A percentile compares a stretch with the other conserved stretches of the same genome.
Conservation (phyloP, 1,140 invertebrate genomes). For the Mya arenaria region DNA sequence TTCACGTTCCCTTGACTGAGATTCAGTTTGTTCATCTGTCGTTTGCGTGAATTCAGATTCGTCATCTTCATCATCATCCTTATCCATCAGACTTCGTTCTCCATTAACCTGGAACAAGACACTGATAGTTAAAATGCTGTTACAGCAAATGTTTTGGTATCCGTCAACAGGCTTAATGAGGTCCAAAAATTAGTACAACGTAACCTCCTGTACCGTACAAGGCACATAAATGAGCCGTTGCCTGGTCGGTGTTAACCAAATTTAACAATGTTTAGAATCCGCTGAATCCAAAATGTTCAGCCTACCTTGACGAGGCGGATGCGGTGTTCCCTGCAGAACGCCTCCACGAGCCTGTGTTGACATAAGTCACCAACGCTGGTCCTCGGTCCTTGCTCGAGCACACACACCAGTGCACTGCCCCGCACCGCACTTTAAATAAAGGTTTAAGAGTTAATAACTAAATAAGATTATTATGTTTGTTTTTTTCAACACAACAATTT, state of each 20-base stretch:
- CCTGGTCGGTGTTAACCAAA: neutral
- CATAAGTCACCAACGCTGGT: too few species aligned
- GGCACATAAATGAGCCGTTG: neutral
- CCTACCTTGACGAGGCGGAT: neutral
- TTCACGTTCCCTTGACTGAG: too few species aligned
- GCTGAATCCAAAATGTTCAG: neutral
- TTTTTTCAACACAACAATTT: neutral
- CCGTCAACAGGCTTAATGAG: neutral
- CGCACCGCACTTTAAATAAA: neutral
- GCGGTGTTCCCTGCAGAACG: neutral
- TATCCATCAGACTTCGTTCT: too few species aligned
- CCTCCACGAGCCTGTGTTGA: neutral
- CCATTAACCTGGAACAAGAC: too few species aligned
- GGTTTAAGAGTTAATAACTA: neutral
- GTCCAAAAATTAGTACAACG: neutral
- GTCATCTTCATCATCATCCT: too few species aligned
- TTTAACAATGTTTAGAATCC: neutral
- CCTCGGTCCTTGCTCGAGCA: too few species aligned
- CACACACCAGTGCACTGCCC: neutral
- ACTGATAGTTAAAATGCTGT: too few species aligned
- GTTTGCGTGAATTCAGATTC: too few species aligned
- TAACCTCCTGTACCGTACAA: neutral
- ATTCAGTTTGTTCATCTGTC: too few species aligned
- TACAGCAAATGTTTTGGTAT: too few species aligned
- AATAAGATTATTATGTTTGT: neutral